phyloP scores from a whole-genome alignment of 2,888 invertebrate genomes.

The Tolmerus cingulatus region DNA sequence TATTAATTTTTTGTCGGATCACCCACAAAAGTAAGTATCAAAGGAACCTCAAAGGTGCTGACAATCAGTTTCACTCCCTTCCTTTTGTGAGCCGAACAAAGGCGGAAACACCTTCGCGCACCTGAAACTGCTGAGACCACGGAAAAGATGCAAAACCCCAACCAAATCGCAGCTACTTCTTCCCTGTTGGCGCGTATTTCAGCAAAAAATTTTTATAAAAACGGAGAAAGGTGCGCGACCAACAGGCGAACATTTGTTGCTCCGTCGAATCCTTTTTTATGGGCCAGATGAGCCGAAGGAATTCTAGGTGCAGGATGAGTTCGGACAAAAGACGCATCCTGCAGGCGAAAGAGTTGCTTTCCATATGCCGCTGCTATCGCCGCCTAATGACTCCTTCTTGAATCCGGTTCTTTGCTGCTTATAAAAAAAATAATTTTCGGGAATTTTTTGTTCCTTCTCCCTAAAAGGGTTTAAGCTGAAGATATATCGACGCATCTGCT shows the following conservation, averaged over 20 bases:
- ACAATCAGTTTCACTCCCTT: neutral
- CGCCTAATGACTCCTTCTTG: too few species aligned
- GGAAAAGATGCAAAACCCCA: neutral
- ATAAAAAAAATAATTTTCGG: neutral
- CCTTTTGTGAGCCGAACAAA: neutral
- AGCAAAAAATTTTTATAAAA: neutral
- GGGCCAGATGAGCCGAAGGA: neutral
- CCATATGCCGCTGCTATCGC: neutral
- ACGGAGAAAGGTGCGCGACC: neutral
- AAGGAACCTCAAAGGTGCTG: neutral
- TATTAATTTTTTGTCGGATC: neutral
- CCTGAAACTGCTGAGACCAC: neutral
- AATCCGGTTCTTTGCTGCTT: neutral
- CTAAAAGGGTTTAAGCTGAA: neutral
- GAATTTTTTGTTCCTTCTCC: neutral
- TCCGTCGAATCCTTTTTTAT: neutral
- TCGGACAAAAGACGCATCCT: neutral
- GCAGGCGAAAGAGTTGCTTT: neutral
- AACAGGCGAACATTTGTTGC: neutral
- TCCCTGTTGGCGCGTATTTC: neutral
- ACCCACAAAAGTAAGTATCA: neutral
- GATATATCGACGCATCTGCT: neutral
- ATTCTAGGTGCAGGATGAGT: neutral
- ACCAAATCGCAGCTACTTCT: neutral
- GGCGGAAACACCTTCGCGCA: neutral